Percentiles rank a stretch among this genome's conserved stretches.
Conservation (phyloP, 2,797 vertebrate genomes). For the Sarcophilus harrisii region DNA sequence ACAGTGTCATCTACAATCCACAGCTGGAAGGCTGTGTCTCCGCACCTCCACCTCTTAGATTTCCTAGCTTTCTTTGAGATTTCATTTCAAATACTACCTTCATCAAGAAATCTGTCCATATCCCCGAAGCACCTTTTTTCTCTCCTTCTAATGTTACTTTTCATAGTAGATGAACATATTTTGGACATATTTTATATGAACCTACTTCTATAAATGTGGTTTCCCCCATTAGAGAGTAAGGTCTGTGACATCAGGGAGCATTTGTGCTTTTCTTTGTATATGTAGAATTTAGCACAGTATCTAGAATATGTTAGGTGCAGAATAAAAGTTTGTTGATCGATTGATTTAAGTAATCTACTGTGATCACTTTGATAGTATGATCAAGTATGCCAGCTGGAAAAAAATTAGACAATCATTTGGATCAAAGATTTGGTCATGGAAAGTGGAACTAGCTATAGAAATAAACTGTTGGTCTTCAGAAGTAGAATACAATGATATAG, state of each 20-base stretch:
- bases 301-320: not conserved
- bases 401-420: not conserved
- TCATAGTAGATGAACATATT: not conserved
- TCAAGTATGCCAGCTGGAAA: not conserved
- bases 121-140: not conserved
- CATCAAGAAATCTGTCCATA: not conserved
- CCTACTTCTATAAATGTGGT: not conserved
- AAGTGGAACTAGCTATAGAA: not conserved
- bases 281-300: not conserved
- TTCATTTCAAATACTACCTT: not conserved
- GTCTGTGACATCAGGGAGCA: not conserved
- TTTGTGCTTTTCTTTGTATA: not conserved
- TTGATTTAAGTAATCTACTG: not conserved
- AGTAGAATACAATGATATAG: not conserved
- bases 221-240: not conserved
- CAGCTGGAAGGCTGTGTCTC: not conserved
- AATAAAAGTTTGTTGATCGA: not conserved
- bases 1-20: not conserved
- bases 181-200: not conserved
- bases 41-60: not conserved
- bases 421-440: not conserved
- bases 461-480: not conserved
- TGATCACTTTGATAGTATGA: not conserved
- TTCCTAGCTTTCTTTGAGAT: not conserved
- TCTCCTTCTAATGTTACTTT: not conserved